Percentiles rank a stretch among this genome's conserved stretches.
These are phyloP conservation scores for Hydrolagus affinis DNA, from an alignment of 2,113 vertebrate species.

Conservation along the genomic window DNA sequence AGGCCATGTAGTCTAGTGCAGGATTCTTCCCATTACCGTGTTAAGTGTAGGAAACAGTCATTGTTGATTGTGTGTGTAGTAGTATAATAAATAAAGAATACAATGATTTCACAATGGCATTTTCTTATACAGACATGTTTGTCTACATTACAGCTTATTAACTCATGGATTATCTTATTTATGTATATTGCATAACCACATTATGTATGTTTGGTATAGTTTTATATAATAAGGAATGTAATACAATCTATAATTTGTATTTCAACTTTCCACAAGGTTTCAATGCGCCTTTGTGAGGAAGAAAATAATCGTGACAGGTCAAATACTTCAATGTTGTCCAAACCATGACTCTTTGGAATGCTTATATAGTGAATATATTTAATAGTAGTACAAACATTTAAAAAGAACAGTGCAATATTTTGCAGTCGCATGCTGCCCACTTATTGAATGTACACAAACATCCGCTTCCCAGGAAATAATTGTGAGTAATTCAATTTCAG, in stretches of 20 bases:
- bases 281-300: not conserved
- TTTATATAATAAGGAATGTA: not conserved
- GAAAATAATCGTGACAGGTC: not conserved
- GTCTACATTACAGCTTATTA: not conserved
- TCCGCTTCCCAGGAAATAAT: constrained; percentile 90
- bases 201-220: not conserved
- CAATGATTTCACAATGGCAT: constrained; percentile 10
- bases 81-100: constrained; percentile 1
- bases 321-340: not conserved
- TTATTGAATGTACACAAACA: constrained; percentile 74
- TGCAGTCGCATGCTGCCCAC: constrained; percentile 51
- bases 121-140: not conserved
- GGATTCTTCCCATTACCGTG: constrained; percentile 17
- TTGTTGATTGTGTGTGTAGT: constrained; percentile 21
- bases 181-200: not conserved
- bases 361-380: not conserved
- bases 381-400: constrained; percentile 42
- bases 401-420: constrained; percentile 46
- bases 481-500: constrained; percentile 94
- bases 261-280: not conserved
- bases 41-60: constrained; percentile 16
- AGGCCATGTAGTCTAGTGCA: constrained; percentile 19
- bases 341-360: not conserved
- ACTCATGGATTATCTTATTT: not conserved
- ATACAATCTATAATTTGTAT: not conserved